Percentiles rank a stretch among this genome's conserved stretches.
phyloP scores from a whole-genome alignment of 2,888 invertebrate species.

The Merodon equestris region DNA sequence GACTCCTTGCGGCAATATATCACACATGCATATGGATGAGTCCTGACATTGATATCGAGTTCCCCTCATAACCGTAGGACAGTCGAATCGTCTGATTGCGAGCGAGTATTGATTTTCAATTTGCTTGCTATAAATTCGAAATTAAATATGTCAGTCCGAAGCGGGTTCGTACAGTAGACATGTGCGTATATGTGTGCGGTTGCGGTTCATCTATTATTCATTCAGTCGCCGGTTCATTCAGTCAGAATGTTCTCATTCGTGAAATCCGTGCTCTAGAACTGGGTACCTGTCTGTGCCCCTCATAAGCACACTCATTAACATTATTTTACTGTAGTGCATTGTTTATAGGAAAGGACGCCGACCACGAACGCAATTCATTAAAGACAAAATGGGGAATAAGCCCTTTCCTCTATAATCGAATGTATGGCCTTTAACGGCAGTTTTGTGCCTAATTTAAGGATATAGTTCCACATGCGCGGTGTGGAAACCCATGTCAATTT shows the following conservation, averaged over 20 bases:
- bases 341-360: too few relatives aligned
- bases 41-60: too few relatives aligned
- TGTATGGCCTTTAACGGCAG: slow-evolving; percentile 31
- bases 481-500: too few relatives aligned
- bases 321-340: background rate
- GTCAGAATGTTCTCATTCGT: too few relatives aligned
- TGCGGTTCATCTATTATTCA: slow-evolving; percentile 32
- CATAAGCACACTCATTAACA: background rate
- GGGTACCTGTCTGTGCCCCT: too few relatives aligned
- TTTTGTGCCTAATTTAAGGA: slow-evolving; percentile 53
- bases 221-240: background rate
- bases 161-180: background rate
- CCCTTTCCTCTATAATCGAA: too few relatives aligned
- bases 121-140: slow-evolving; percentile 15
- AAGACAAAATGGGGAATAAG: too few relatives aligned
- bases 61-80: too few relatives aligned
- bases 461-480: slow-evolving; percentile 10
- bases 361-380: too few relatives aligned
- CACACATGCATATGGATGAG: too few relatives aligned
- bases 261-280: too few relatives aligned
- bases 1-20: background rate
- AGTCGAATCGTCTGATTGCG: background rate
- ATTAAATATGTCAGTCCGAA: slow-evolving; percentile 13
- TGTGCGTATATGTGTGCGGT: too few relatives aligned
- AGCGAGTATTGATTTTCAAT: slow-evolving; percentile 46